Conservation (phyloP, 2,797 vertebrate species). For the Anguilla megastoma region DNA sequence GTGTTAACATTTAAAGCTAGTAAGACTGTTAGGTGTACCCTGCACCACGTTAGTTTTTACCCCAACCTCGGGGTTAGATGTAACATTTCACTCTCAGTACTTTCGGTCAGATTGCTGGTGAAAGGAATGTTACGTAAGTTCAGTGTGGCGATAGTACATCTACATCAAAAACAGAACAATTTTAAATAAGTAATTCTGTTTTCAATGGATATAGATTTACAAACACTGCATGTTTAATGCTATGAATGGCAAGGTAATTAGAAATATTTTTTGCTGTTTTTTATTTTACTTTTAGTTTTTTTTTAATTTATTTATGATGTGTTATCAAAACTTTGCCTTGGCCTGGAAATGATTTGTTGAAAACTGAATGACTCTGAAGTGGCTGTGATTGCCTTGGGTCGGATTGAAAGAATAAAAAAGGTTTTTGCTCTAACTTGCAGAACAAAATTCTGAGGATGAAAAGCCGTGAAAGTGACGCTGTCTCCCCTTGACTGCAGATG, state of each 20-base stretch:
- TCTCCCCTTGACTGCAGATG: background rate
- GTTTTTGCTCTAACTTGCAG: background rate
- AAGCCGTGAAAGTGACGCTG: background rate
- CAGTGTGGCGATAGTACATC: background rate
- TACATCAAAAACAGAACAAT: background rate
- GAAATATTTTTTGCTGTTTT: background rate
- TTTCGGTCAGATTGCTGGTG: no score
- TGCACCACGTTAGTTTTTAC: no score
- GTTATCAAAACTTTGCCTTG: background rate
- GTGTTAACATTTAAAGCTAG: background rate
- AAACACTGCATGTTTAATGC: background rate
- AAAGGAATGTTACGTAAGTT: background rate
- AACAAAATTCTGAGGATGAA: background rate
- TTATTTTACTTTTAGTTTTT: background rate
- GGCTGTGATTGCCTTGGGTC: background rate
- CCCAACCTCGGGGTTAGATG: no score
- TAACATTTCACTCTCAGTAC: no score
- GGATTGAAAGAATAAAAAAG: background rate
- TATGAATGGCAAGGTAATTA: background rate
- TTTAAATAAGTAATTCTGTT: background rate
- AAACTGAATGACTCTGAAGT: background rate
- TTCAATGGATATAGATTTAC: background rate
- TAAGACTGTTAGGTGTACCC: no score
- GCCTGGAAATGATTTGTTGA: slow-evolving; percentile 10
- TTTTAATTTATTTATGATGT: background rate